Conservation (phyloP, 1,140 invertebrate genomes). For the Platorchestia sp. region DNA sequence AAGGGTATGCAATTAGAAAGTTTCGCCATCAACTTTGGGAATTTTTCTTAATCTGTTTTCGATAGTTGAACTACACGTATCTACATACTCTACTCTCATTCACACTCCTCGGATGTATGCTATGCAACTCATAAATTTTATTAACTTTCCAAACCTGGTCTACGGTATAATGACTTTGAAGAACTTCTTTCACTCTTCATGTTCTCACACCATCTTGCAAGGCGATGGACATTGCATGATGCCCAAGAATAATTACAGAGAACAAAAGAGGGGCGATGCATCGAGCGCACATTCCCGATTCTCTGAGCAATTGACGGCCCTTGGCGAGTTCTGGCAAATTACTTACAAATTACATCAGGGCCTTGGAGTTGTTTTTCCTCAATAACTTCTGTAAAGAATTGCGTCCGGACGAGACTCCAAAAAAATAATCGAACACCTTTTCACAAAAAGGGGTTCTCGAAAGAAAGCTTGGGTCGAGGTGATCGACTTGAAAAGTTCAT, state of each 20-base stretch:
- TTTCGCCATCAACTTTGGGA: too few species aligned
- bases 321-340: neutral
- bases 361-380: slow-evolving; percentile 9
- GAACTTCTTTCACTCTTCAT: neutral
- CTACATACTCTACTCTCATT: neutral
- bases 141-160: neutral
- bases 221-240: neutral
- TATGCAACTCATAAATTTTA: neutral
- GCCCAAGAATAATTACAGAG: neutral
- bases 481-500: neutral
- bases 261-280: neutral
- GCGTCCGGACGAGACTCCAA: neutral
- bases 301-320: neutral
- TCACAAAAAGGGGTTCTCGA: neutral
- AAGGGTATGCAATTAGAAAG: too few species aligned
- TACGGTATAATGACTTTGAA: neutral
- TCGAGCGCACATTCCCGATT: neutral
- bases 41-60: too few species aligned
- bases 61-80: too few species aligned
- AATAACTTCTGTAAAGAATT: slow-evolving; percentile 13
- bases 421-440: neutral
- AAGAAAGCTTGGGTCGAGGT: neutral
- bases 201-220: neutral
- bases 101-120: neutral
- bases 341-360: slow-evolving; percentile 6